These are phyloP conservation scores for Danio albolineatus DNA, from an alignment of 2,797 vertebrate species.

Conservation along the genomic window DNA sequence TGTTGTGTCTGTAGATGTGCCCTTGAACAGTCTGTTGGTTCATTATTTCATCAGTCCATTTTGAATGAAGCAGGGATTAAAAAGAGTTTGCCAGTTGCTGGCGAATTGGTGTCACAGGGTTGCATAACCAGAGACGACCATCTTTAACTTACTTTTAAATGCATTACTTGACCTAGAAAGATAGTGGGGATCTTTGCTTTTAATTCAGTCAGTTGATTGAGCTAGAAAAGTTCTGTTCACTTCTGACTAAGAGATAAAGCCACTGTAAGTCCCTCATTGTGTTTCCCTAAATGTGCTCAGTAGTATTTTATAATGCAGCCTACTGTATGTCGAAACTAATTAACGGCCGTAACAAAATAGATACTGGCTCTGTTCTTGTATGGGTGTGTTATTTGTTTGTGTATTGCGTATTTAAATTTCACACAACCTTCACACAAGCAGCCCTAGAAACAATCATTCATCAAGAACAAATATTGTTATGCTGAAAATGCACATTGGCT, in stretches of 20 bases:
- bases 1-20: slow-evolving; percentile 1
- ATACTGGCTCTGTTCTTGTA: slow-evolving; percentile 28
- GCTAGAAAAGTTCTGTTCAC: not conserved
- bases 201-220: slow-evolving; percentile 1
- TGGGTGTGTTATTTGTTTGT: not conserved
- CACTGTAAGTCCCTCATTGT: not conserved
- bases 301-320: not conserved
- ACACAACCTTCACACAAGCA: slow-evolving; percentile 61
- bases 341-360: slow-evolving; percentile 44
- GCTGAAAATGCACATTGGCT: not conserved
- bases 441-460: slow-evolving; percentile 56
- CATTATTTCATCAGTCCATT: slow-evolving; percentile 61
- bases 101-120: slow-evolving; percentile 74
- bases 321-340: not conserved
- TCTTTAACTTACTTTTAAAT: slow-evolving; percentile 67
- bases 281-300: not conserved
- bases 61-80: slow-evolving; percentile 72
- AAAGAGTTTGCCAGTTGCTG: slow-evolving; percentile 76
- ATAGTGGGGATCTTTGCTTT: slow-evolving; percentile 12
- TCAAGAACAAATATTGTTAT: slow-evolving; percentile 5
- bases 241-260: slow-evolving; percentile 16
- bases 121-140: slow-evolving; percentile 71
- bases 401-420: slow-evolving; percentile 54
- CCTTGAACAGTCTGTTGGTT: slow-evolving; percentile 19
- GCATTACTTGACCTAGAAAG: slow-evolving; percentile 68